phyloP scores from a whole-genome alignment of 2,113 vertebrate species.

The Cnemophilus loriae region DNA sequence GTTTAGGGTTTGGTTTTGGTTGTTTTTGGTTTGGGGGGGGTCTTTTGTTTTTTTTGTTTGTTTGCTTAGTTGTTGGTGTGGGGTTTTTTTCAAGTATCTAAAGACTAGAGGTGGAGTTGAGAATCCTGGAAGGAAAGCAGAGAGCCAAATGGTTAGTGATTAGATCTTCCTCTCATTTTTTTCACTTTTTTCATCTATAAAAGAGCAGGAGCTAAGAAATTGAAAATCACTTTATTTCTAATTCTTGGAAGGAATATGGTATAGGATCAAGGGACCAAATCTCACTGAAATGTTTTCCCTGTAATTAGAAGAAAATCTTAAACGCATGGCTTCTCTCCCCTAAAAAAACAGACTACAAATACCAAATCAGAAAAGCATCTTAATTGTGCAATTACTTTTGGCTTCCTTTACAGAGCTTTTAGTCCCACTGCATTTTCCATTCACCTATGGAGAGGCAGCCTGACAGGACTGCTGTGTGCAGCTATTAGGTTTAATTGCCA shows the following conservation, averaged over 20 bases:
- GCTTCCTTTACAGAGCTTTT: constrained; percentile 20
- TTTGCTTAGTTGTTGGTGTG: neutral
- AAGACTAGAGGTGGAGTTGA: neutral
- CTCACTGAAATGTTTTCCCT: neutral
- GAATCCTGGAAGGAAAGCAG: neutral
- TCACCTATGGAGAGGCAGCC: constrained; percentile 2
- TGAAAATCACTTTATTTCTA: neutral
- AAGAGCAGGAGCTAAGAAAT: neutral
- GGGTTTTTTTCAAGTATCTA: neutral
- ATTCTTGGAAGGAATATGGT: neutral
- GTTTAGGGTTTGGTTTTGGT: neutral
- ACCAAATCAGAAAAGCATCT: neutral
- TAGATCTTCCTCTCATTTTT: neutral
- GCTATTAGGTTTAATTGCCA: constrained; percentile 64
- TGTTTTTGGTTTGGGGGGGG: fast-evolving
- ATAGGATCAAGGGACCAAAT: neutral
- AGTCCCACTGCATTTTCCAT: neutral
- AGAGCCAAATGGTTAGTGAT: neutral
- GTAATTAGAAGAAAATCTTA: neutral
- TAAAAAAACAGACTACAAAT: neutral
- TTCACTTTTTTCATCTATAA: neutral
- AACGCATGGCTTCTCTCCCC: neutral
- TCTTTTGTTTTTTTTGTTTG: neutral
- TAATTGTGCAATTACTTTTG: neutral
- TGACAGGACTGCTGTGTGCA: constrained; percentile 21